Base-by-base conservation (phyloP, 2,888 invertebrate species). In the Xanthia icteritia region DNA sequence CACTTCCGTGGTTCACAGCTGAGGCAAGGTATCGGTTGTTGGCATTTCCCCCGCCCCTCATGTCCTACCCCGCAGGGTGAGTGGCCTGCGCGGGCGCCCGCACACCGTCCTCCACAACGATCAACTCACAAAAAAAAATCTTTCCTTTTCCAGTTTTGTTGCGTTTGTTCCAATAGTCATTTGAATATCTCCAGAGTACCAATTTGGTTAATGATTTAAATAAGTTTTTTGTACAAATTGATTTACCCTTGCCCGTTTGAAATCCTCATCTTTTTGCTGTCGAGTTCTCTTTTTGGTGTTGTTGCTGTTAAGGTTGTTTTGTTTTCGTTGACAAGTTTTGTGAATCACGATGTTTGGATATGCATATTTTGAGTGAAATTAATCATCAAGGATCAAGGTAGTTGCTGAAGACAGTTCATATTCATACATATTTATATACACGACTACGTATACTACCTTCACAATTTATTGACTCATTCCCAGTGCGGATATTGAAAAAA, bases 121-220 rank as follows among this genome's bases (percentile, higher is more conserved):
- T 88, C 89, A 85, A 87, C 81, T 79, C 67, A 83, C 89, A 91
- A 92, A 93, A 92, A 89, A 80, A 73, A 77, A 86, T 89, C 84
- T 87, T 90, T 91, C 88, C 89, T 89, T 88, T 87, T 88, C 85
- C 89, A 88, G 88, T 91, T 90, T 91, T 90, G 88, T 87, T 86
- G 68, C 72, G 61, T 89, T 89, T 85, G 75, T 90, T 90, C 84
- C 85, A 83, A 88, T 87, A 86, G 77, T 81, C 77, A 81, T 86
- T 87, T 85, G 79, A 81, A 83, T 73, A 79, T 64, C 77, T 58
- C 56, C 75, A 76, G 76, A 80, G 79, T 70, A 76, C 36, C 65
- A 80, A 79, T 85, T 85, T 80, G 42, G 56, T 70, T 83, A 76
- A 81, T 79, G 64, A 78, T 77, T 74, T 69, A 36, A 82, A 84